A percentile compares a stretch with the other conserved stretches of the same genome.
These are phyloP conservation scores for Meganola albula DNA, from an alignment of 2,888 invertebrate genomes.

Conservation along the genomic window DNA sequence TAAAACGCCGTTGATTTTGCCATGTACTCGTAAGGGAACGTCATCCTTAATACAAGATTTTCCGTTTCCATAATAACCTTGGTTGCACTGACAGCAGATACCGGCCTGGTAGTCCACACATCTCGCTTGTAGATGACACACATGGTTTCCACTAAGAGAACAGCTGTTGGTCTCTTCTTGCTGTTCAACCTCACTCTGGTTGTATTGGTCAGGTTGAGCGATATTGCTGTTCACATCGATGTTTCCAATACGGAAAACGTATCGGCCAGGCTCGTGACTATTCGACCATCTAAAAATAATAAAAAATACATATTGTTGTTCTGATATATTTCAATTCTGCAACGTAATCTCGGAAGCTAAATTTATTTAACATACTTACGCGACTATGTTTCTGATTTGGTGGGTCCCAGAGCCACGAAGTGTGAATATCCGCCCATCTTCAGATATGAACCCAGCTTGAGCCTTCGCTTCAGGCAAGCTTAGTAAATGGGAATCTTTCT, in stretches of 20 bases:
- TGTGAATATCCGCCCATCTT: slow-evolving; percentile 85
- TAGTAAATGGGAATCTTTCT: slow-evolving; percentile 85
- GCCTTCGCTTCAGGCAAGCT: slow-evolving; percentile 92
- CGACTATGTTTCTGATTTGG: slow-evolving; percentile 86
- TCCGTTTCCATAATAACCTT: slow-evolving; percentile 95
- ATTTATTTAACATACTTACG: too few species aligned
- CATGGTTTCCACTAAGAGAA: slow-evolving; percentile 80
- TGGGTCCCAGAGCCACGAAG: slow-evolving; percentile 95
- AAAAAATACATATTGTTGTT: too few species aligned
- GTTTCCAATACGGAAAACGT: slow-evolving; percentile 91
- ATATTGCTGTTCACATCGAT: slow-evolving; percentile 80
- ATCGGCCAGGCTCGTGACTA: slow-evolving; percentile 88
- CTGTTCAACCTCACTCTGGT: slow-evolving; percentile 57
- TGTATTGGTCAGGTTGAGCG: slow-evolving; percentile 80
- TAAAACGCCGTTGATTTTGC: slow-evolving; percentile 89
- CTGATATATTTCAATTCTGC: too few species aligned
- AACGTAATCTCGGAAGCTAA: too few species aligned
- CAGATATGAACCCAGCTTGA: slow-evolving; percentile 94
- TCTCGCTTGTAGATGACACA: slow-evolving; percentile 88
- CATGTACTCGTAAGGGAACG: slow-evolving; percentile 90
- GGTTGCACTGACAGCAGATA: slow-evolving; percentile 92
- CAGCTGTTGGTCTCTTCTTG: slow-evolving; percentile 76
- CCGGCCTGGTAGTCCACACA: slow-evolving; percentile 90
- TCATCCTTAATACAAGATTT: slow-evolving; percentile 90
- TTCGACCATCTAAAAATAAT: slow-evolving; percentile 92